Evolutionary conservation across 2,797 vertebrate genomes (phyloP).

Genomic region (Typhlichthys eigenmanni): DNA sequence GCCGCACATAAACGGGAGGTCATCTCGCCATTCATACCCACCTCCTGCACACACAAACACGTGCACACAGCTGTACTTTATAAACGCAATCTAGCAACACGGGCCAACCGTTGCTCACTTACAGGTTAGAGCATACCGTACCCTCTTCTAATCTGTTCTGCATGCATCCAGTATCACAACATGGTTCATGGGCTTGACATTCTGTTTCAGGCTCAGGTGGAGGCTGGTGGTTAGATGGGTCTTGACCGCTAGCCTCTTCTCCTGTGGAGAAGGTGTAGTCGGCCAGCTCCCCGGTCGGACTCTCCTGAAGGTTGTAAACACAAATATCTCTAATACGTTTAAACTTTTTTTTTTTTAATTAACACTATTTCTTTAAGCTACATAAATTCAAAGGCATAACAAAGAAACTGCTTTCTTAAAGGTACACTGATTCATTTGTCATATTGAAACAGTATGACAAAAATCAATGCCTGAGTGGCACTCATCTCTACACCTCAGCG

Average conservation of each 20-base stretch:
- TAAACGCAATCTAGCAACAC: neutral
- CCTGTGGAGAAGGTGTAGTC: slow-evolving; percentile 80
- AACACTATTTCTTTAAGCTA: too few relatives aligned
- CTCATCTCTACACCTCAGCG: too few relatives aligned
- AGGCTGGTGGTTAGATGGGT: slow-evolving; percentile 44
- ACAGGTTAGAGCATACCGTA: slow-evolving; percentile 52
- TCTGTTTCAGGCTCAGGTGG: slow-evolving; percentile 41
- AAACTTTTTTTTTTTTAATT: neutral
- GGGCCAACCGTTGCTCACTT: neutral
- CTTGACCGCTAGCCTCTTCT: slow-evolving; percentile 60
- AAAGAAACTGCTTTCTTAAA: too few relatives aligned
- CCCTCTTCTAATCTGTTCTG: slow-evolving; percentile 75
- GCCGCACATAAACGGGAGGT: slow-evolving; percentile 66
- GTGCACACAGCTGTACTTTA: neutral
- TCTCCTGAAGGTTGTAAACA: slow-evolving; percentile 80
- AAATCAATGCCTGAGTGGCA: too few relatives aligned
- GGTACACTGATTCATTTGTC: too few relatives aligned
- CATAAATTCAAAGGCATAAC: too few relatives aligned
- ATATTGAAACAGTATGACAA: too few relatives aligned
- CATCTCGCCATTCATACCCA: slow-evolving; percentile 75
- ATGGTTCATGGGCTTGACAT: slow-evolving; percentile 45
- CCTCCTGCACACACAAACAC: slow-evolving; percentile 65
- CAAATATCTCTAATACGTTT: neutral
- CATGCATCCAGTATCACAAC: slow-evolving; percentile 47
- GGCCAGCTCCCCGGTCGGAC: slow-evolving; percentile 88